Base-by-base conservation (phyloP, 2,888 invertebrate genomes). In the Diloba caeruleocephala region DNA sequence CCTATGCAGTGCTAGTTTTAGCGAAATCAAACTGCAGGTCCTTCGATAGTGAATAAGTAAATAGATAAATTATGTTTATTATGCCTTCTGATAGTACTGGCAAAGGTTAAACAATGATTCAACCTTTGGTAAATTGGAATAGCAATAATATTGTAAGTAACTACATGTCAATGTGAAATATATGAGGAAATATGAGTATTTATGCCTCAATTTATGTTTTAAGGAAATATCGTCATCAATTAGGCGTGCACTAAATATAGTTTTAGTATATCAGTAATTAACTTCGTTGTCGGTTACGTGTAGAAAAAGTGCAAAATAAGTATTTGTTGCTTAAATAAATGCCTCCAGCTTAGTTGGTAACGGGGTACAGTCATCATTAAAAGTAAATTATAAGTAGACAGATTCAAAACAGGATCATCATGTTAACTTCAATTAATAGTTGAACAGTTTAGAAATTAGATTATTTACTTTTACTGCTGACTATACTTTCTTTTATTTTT, bases 71-170 rank as follows among this genome's bases (percentile, higher is more conserved):
- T 41, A 25, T 3, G 26, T 3, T 36, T 42, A 41, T 61, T 53
- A 43, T 43, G 39, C 14, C 26, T 36, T 53, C 21, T 3, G 14
- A 37, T 61, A 61, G 33, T 26, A 34, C 31, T n/a, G 12, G 17
- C 14, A 29, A 26, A 58, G 32, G 42, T 66, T 41, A 44, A 50
- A 48, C 50, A 63, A 41, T 64, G 56, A 50, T 41, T 62, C 55
- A 61, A 33, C 26, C 29, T 28, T 13, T 12, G 25, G 21, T 55
- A 42, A 54, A 66, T 15, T 42, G 23, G 41, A 34, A 34, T 43
- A 10, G 12, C 41, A 43, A 37, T 54, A 62, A 66, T 46, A 43
- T 34, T 54, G 21, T 26, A 7, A 3, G n/a, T n/a, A n/a, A n/a
- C n/a, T n/a, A n/a, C n/a, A 3, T 13, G 15, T 26, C 14, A 41